These are phyloP conservation scores for Propsilocerus akamusi DNA, from an alignment of 1,140 invertebrate species.

Conservation along the genomic window DNA sequence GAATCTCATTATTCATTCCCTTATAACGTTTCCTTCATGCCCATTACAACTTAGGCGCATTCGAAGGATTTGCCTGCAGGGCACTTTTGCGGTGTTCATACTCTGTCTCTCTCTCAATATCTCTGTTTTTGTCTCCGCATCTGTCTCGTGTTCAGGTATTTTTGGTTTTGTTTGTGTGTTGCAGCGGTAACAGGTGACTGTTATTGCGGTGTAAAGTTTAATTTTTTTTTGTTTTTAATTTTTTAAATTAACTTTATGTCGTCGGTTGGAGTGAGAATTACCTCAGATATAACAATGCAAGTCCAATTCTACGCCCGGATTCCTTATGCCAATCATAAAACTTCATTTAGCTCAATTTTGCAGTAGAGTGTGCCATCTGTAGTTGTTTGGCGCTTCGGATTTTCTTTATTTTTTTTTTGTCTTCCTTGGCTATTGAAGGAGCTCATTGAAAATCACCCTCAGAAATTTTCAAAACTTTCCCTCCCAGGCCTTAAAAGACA, in stretches of 20 bases:
- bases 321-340: not conserved
- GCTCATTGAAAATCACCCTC: too few relatives aligned
- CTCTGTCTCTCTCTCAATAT: not conserved
- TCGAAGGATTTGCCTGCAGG: not conserved
- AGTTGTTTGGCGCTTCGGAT: not conserved
- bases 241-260: slow-evolving; percentile 1
- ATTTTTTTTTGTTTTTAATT: not conserved
- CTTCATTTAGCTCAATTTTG: not conserved
- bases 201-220: not conserved
- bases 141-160: not conserved
- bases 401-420: not conserved
- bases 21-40: too few relatives aligned
- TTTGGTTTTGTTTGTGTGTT: not conserved
- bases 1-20: too few relatives aligned
- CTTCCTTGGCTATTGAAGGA: not conserved
- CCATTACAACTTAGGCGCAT: too few relatives aligned
- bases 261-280: not conserved
- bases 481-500: too few relatives aligned
- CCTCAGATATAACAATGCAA: too few relatives aligned
- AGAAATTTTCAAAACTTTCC: too few relatives aligned
- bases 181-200: not conserved
- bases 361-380: not conserved
- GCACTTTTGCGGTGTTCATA: not conserved
- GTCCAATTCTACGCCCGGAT: not conserved
- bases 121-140: not conserved